Percentiles rank a stretch among this genome's conserved stretches.
Conservation (phyloP, 2,797 vertebrate species). For the Chiloscyllium punctatum region DNA sequence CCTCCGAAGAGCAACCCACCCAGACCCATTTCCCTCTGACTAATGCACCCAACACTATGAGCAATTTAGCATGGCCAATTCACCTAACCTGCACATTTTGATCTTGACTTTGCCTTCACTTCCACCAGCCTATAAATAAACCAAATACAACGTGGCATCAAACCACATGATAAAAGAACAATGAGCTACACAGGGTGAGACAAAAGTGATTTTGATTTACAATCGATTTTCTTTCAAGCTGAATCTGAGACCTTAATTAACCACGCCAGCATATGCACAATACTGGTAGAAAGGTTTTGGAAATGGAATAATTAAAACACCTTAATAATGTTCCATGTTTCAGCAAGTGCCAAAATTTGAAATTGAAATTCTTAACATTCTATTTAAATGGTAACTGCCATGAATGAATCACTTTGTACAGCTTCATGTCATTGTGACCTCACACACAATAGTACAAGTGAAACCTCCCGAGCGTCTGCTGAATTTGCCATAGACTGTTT, state of each 20-base stretch:
- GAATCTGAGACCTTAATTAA: not conserved
- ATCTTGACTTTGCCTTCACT: too few relatives aligned
- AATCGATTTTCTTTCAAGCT: not conserved
- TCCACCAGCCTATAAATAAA: too few relatives aligned
- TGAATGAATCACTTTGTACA: slow-evolving; percentile 1
- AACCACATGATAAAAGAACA: not conserved
- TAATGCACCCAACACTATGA: too few relatives aligned
- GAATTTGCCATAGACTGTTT: not conserved
- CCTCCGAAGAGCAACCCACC: too few relatives aligned
- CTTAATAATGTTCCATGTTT: not conserved
- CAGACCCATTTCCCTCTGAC: too few relatives aligned
- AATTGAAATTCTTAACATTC: slow-evolving; percentile 23
- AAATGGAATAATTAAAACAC: slow-evolving; percentile 9
- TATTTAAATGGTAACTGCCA: not conserved
- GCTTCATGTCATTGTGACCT: slow-evolving; percentile 22
- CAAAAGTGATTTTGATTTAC: not conserved
- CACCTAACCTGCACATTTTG: too few relatives aligned
- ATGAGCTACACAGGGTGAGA: not conserved
- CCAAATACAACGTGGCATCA: too few relatives aligned
- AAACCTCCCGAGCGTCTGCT: not conserved
- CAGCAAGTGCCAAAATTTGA: not conserved
- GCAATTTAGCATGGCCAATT: too few relatives aligned
- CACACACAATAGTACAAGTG: slow-evolving; percentile 1
- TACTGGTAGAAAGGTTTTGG: not conserved
- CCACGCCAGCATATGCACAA: not conserved